Evolutionary conservation across 1,140 invertebrate genomes (phyloP).

Genomic region (Cylas formicarius): DNA sequence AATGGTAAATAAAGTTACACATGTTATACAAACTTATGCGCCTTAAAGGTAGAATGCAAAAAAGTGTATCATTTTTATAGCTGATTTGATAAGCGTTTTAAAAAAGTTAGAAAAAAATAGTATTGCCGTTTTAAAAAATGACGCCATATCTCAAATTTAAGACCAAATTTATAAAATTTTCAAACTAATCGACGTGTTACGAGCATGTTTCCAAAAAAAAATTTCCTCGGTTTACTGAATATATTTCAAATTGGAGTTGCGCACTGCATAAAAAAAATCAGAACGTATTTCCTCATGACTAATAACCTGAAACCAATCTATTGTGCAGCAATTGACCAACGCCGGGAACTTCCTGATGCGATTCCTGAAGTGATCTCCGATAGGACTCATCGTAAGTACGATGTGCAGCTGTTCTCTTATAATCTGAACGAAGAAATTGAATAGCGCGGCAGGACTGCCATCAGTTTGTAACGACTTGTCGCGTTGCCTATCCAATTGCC

Average conservation of each 20-base stretch:
- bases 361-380: slow-evolving; percentile 77
- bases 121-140: slow-evolving; percentile 2
- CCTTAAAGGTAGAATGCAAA: too few species aligned
- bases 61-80: too few species aligned
- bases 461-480: slow-evolving; percentile 89
- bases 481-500: slow-evolving; percentile 78
- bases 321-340: slow-evolving; percentile 93
- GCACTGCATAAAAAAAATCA: too few species aligned
- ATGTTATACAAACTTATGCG: too few species aligned
- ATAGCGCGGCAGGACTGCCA: slow-evolving; percentile 82
- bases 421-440: slow-evolving; percentile 86
- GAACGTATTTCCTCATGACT: too few species aligned
- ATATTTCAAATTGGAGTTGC: too few species aligned
- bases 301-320: slow-evolving; percentile 92
- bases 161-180: too few species aligned
- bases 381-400: slow-evolving; percentile 87
- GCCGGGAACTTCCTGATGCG: slow-evolving; percentile 89
- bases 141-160: slow-evolving; percentile 4
- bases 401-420: slow-evolving; percentile 90
- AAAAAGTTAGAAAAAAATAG: neutral
- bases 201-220: too few species aligned
- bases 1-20: too few species aligned
- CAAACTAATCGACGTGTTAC: too few species aligned
- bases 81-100: neutral
- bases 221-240: too few species aligned